Percentiles rank a stretch among this genome's conserved stretches.
Conservation (phyloP, 2,888 invertebrate genomes). For the Sympetrum striolatum region DNA sequence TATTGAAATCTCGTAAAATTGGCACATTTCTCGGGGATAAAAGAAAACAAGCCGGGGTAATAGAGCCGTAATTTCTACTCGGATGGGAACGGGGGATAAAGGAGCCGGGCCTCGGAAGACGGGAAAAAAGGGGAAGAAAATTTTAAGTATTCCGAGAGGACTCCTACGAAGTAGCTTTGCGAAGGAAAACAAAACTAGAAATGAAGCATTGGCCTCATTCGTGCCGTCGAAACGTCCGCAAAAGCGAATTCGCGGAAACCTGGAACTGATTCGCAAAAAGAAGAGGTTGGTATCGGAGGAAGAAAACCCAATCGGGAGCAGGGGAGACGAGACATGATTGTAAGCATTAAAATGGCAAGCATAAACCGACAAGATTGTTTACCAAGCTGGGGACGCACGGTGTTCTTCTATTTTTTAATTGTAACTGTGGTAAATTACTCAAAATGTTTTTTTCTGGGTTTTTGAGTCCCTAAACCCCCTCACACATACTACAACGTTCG, state of each 20-base stretch:
- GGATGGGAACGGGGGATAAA: neutral
- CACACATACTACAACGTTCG: too few relatives aligned
- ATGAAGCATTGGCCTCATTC: neutral
- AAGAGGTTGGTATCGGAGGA: neutral
- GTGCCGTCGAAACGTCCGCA: neutral
- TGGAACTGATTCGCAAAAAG: neutral
- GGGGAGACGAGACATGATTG: neutral
- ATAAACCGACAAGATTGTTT: too few relatives aligned
- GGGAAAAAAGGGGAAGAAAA: neutral
- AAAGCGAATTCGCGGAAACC: neutral
- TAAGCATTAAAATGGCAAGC: too few relatives aligned
- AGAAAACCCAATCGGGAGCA: neutral
- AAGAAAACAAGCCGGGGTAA: neutral
- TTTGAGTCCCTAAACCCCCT: too few relatives aligned
- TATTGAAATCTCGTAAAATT: neutral
- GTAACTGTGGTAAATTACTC: too few relatives aligned
- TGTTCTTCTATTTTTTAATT: too few relatives aligned
- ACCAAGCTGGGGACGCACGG: too few relatives aligned
- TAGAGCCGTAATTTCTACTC: neutral
- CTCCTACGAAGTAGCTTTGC: neutral
- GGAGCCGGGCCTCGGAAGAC: neutral
- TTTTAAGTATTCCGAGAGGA: neutral
- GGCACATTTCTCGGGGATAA: neutral
- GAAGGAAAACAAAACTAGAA: neutral
- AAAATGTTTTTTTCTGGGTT: too few relatives aligned